Evolutionary conservation across 2,113 vertebrate species (phyloP), one percentile per base, ranked within the genome.

Genomic region (Thamnophis sirtalis): DNA sequence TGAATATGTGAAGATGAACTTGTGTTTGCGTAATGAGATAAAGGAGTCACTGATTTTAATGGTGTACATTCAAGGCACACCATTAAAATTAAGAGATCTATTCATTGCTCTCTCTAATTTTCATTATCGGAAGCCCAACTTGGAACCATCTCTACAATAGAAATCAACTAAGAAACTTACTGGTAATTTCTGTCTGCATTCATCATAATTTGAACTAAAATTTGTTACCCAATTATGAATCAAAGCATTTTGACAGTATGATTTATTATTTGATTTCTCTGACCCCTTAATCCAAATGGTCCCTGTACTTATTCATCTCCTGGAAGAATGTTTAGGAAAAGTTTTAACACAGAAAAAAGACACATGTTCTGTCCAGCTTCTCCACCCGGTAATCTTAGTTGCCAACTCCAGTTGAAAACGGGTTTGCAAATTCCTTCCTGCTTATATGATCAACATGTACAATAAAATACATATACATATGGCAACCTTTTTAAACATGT

Each of bases 1-100:
- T 92, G 91, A 63, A 63, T 33, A 89, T 86, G 55, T 92, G 85
- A 89, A 92, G 88, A 33, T 86, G 91, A 92, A 13, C 80, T 89
- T 89, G 80, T 60, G 88, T 85, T 86, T 92, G 48, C 91, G 86
- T 54, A 92, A 89, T 92, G 91, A 86, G 49, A 24, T 60, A 51
- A 38, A 51, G 73, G n/a, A 24, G n/a, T 43, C 15, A 86, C 43
- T 53, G 3, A 63, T 89, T 92, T 92, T 89, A 89, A 92, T 63
- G 87, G 88, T 53, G 43, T 63, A 84, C 48, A 53, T n/a, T 58
- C 26, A 50, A 48, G 19, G 33, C 43, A 15, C 48, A 84, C 54
- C 87, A 89, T 92, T 92, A 88, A 88, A 86, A 87, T 86, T 0
- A 43, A 13, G 91, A 84, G 51, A 33, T 53, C 63, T 50, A 68